These are phyloP conservation scores for Dinomys branickii DNA, from an alignment of 2,113 vertebrate genomes.

Conservation along the genomic window DNA sequence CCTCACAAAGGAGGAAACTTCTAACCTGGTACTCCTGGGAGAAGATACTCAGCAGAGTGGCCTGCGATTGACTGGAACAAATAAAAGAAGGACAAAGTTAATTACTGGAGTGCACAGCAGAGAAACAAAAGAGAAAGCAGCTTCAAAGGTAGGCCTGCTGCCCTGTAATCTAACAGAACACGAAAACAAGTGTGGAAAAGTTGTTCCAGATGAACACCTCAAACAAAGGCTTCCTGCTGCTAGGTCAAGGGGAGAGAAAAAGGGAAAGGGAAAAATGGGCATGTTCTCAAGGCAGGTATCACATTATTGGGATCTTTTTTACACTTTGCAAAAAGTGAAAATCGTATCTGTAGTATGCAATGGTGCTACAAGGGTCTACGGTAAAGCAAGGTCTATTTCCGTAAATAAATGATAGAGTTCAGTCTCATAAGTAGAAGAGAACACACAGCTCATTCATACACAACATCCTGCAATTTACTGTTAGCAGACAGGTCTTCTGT, in stretches of 20 bases:
- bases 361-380: slow-evolving; percentile 74
- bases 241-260: slow-evolving; percentile 87
- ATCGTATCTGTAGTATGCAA: slow-evolving; percentile 73
- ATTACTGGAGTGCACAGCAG: slow-evolving; percentile 99
- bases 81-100: slow-evolving; percentile 99
- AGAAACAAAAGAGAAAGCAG: slow-evolving; percentile 96
- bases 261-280: slow-evolving; percentile 82
- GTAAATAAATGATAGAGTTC: slow-evolving; percentile 85
- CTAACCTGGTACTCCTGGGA: slow-evolving; percentile 99
- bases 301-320: slow-evolving; percentile 79
- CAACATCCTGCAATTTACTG: slow-evolving; percentile 86
- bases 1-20: slow-evolving; percentile 99
- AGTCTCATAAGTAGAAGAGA: slow-evolving; percentile 82
- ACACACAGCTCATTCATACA: slow-evolving; percentile 76
- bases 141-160: slow-evolving; percentile 98
- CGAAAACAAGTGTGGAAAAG: slow-evolving; percentile 99
- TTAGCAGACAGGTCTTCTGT: slow-evolving; percentile 84
- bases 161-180: slow-evolving; percentile 99
- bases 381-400: slow-evolving; percentile 83
- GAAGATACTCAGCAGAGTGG: slow-evolving; percentile 99
- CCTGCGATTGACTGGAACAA: slow-evolving; percentile 99
- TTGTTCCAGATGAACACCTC: slow-evolving; percentile 99
- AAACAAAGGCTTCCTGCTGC: slow-evolving; percentile 96
- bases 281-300: slow-evolving; percentile 81
- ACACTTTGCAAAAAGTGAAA: slow-evolving; percentile 78